Base-by-base conservation (phyloP, 2,113 vertebrate genomes). In the Blennius ocellaris region DNA sequence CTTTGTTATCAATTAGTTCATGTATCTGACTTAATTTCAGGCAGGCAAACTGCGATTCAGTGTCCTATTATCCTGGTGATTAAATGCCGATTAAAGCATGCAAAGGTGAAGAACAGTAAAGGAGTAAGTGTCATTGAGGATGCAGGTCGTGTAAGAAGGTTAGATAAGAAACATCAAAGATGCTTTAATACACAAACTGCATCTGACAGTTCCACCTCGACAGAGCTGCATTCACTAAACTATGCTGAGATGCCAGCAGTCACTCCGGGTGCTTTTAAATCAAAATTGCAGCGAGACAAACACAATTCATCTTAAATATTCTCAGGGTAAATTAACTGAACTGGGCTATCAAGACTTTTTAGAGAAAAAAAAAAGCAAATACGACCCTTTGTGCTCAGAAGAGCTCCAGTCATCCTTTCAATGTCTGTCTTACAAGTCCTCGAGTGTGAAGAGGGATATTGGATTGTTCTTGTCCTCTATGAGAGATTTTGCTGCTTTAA, bases 51-150 rank as follows among this genome's bases (percentile, higher is more conserved):
- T 65, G 63, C 17, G 17, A 57, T 52, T 72, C 71, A 63, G 55
- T 40, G 56, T 82, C 45, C 43, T 43, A 66, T 72, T 70, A 79
- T 81, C 63, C 75, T 1, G 12, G 58, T 81, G 78, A 77, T 81
- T 73, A 67, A 73, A 45, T 63, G 52, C 36, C 81, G 75, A 82
- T 82, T 75, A 79, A 79, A 86, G 36, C 15, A 48, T 7, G 37
- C 54, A 76, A 81, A 64, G 51, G 21, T 70, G 61, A 50, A 68
- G 37, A 76, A 58, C 21, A 57, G 51, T 39, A 59, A 71, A 50
- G 41, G 45, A 73, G 73, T 57, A 55, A 63, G 41, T 2, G 3
- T 51, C 62, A 37, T 56, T 30, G 59, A 43, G 15, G 58, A 57
- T 7, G 48, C 9, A 52, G 30, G 57, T 12, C 55, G 45, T 67